Percentiles rank a stretch among this genome's conserved stretches.
phyloP scores from a whole-genome alignment of 2,113 vertebrate species.

The Monopterus albus region DNA sequence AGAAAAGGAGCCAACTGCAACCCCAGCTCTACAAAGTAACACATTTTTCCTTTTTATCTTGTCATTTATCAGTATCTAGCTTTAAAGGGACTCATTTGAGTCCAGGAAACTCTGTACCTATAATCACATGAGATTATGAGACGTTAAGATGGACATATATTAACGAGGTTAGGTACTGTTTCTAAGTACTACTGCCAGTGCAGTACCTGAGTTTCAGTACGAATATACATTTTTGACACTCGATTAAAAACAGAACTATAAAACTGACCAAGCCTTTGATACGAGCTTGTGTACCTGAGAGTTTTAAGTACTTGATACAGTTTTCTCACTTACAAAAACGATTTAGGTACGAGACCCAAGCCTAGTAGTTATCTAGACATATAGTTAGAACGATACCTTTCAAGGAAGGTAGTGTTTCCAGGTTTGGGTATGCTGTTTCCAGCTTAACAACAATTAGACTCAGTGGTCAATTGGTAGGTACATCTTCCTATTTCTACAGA shows the following conservation, averaged over 20 bases:
- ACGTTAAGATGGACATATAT: too few relatives aligned
- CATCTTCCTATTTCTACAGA: not conserved
- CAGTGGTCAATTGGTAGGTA: not conserved
- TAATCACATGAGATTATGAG: not conserved
- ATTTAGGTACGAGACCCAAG: not conserved
- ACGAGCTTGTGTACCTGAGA: not conserved
- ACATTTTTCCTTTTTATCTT: conserved; percentile 31
- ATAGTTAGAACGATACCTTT: not conserved
- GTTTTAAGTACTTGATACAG: not conserved
- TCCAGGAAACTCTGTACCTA: not conserved
- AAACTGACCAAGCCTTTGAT: too few relatives aligned
- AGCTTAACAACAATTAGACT: conserved; percentile 7
- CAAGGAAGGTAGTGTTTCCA: not conserved
- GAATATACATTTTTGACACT: too few relatives aligned
- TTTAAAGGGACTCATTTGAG: not conserved
- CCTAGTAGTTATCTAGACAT: not conserved
- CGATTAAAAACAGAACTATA: too few relatives aligned
- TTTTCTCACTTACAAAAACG: not conserved
- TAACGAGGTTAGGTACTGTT: too few relatives aligned
- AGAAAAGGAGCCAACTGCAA: conserved; percentile 50
- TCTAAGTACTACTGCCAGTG: too few relatives aligned
- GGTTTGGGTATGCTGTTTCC: not conserved
- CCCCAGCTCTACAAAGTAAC: conserved; percentile 39
- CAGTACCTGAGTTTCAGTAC: too few relatives aligned
- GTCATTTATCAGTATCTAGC: too few relatives aligned